Evolutionary conservation across 2,888 invertebrate species (phyloP), one percentile per base, ranked within the genome.

Genomic region (Phyllotreta cruciferae): DNA sequence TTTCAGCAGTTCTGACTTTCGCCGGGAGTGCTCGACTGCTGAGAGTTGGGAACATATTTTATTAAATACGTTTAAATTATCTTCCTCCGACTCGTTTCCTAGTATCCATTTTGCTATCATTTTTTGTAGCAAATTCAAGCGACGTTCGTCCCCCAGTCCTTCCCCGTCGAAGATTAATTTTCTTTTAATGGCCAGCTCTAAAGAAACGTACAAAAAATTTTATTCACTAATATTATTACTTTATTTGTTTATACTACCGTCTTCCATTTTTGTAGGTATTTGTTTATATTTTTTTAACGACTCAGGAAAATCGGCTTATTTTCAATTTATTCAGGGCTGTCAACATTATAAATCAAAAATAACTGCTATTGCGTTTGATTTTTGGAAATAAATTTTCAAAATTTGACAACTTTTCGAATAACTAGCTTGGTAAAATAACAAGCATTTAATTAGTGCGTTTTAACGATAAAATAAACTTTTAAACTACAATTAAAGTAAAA

Each of bases 121-220:
- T 82, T 94, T 94, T 10, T 96, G 81, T 5, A 96, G 82, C 60
- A 91, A 88, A 77, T 92, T 94, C 10, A 97, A 84, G 62, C 95
- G 84, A 62, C 96, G 86, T 77, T 98, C 98, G 78, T 98, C 98
- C 14, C 96, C 97, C 7, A 93, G 94, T 7, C 97, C 98, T 83
- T 98, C 98, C 10, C 97, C 98, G 79, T 98, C 98, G 73, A 97
- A 94, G 24, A 97, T 81, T 41, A 98, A 83, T 69, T 96, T 87
- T 70, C 96, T 86, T 71, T 93, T 89, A 66, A 98, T 96, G 45
- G 96, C 92, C 78, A 98, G 97, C 82, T 98, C 98, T 96, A 79
- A 1, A 83, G n/a, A n/a, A n/a, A n/a, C n/a, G n/a, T 83, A 13
- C 13, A 13, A 49, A 8, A 35, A 35, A 6, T 35, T 47, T 49